Evolutionary conservation across 2,888 invertebrate species (phyloP).

Genomic region (Xestia rhomboidea): DNA sequence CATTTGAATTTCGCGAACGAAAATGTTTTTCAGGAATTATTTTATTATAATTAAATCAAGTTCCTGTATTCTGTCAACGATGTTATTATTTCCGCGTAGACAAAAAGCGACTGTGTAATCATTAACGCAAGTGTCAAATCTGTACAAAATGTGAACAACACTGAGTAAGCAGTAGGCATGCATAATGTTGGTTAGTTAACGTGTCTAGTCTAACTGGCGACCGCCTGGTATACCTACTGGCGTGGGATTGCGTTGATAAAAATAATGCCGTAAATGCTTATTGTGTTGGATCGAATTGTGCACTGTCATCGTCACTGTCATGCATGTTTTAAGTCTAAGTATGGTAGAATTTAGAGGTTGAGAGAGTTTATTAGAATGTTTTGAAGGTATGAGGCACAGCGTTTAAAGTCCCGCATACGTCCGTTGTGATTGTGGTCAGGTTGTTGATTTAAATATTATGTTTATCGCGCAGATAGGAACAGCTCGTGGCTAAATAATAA

Average conservation of each 20-base stretch:
- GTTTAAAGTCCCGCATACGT: neutral
- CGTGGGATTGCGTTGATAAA: conserved; percentile 25
- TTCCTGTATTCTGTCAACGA: neutral
- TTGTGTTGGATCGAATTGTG: neutral
- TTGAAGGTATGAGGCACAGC: neutral
- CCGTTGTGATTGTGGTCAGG: neutral
- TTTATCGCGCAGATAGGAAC: neutral
- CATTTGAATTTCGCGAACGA: neutral
- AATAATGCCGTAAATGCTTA: conserved; percentile 8
- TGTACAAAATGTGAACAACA: neutral
- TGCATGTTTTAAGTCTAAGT: neutral
- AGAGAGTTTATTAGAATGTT: neutral
- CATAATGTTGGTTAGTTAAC: conserved; percentile 4
- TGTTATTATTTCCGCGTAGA: neutral
- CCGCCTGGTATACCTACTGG: neutral
- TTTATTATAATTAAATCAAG: neutral
- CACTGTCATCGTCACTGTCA: neutral
- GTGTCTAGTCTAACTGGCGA: conserved; percentile 40
- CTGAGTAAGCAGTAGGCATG: conserved; percentile 25
- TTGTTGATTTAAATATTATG: neutral
- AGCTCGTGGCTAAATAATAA: too few species aligned
- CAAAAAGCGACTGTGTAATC: neutral
- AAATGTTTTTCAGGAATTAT: neutral
- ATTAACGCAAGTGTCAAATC: neutral
- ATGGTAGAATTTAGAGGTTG: neutral